Conservation (phyloP, 1,140 invertebrate genomes). For the Bathynomus jamesi region DNA sequence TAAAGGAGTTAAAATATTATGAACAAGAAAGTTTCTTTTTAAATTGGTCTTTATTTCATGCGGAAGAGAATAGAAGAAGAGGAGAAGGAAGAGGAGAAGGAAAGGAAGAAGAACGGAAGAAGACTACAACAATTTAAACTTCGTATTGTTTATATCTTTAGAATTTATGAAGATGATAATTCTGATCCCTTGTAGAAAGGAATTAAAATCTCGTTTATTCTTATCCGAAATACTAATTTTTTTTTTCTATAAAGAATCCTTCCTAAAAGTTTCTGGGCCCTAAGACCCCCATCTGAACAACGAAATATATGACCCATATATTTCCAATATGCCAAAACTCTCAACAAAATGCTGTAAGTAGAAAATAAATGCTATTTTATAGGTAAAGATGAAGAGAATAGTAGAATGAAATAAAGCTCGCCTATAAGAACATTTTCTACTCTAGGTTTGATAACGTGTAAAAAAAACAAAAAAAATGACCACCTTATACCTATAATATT, state of each 20-base stretch:
- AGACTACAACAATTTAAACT: not conserved
- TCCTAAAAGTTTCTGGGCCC: not conserved
- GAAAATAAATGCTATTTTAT: not conserved
- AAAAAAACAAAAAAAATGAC: too few relatives aligned
- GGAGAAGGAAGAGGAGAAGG: not conserved
- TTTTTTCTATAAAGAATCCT: too few relatives aligned
- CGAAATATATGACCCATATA: not conserved
- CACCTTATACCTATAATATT: too few relatives aligned
- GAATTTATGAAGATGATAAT: not conserved
- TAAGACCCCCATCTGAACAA: not conserved
- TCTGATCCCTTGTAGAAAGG: not conserved
- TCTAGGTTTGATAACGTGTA: not conserved
- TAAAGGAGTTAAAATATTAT: too few relatives aligned
- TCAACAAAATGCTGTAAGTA: not conserved
- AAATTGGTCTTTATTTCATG: too few relatives aligned
- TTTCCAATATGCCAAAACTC: not conserved
- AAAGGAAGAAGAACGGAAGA: not conserved
- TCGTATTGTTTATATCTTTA: not conserved
- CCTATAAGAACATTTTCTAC: not conserved
- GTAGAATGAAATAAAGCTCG: not conserved
- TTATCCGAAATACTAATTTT: too few relatives aligned
- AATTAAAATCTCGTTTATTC: not conserved
- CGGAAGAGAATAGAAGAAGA: too few relatives aligned
- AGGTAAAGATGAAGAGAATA: not conserved
- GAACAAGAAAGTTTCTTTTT: too few relatives aligned